Conservation (phyloP, 2,888 invertebrate genomes). For the Sminthurinus aureus region DNA sequence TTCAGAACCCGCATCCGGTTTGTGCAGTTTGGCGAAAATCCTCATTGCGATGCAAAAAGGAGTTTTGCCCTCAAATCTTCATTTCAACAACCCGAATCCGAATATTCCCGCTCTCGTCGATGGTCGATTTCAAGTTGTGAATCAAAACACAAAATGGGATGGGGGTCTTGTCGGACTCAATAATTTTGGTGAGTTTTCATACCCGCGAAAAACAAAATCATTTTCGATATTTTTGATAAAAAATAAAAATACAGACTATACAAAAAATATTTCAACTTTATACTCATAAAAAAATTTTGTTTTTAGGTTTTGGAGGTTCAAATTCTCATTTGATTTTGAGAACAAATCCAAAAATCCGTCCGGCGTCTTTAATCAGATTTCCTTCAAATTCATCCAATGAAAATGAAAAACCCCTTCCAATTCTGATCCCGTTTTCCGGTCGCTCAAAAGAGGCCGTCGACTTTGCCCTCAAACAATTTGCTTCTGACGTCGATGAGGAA, state of each 20-base stretch:
- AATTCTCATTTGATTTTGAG: slow-evolving; percentile 36
- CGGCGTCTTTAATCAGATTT: no score
- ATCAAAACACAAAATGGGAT: slow-evolving; percentile 24
- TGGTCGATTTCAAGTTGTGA: slow-evolving; percentile 68
- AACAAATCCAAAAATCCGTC: slow-evolving; percentile 62
- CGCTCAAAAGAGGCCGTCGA: no score
- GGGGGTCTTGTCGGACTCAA: slow-evolving; percentile 34
- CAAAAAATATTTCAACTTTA: no score
- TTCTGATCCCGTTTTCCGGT: no score
- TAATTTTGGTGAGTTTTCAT: no score
- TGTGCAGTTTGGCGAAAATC: slow-evolving; percentile 84
- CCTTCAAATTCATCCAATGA: no score
- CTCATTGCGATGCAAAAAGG: slow-evolving; percentile 66
- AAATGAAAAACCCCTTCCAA: no score
- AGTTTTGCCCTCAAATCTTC: slow-evolving; percentile 86
- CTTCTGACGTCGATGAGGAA: not conserved
- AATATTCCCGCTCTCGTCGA: slow-evolving; percentile 88
- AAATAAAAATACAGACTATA: no score
- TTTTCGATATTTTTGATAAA: no score
- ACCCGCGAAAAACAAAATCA: no score
- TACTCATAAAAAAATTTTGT: no score
- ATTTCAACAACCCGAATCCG: slow-evolving; percentile 83
- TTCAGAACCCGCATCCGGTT: slow-evolving; percentile 47
- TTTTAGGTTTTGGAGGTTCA: slow-evolving; percentile 36
- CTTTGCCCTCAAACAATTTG: no score